phyloP scores from a whole-genome alignment of 2,797 vertebrate species.

The Pseudocheirus occidentalis region DNA sequence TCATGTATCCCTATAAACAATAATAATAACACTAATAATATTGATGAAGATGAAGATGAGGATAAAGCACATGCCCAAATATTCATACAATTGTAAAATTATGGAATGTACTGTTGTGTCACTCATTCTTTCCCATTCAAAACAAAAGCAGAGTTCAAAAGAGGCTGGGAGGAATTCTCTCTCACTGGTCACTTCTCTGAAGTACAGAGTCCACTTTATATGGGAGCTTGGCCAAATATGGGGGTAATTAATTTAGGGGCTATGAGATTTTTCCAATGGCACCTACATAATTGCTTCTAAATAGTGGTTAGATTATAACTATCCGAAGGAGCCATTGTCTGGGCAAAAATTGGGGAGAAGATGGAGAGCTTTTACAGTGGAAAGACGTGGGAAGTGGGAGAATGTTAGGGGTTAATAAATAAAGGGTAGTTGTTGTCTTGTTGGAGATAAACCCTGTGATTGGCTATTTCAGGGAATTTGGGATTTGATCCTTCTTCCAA shows the following conservation, averaged over 20 bases:
- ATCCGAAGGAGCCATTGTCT: background rate
- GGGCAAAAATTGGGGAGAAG: background rate
- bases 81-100: background rate
- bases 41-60: background rate
- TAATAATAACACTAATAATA: background rate
- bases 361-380: background rate
- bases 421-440: background rate
- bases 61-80: background rate
- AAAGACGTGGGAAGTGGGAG: background rate
- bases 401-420: background rate
- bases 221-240: background rate
- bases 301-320: background rate
- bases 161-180: background rate
- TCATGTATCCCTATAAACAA: background rate
- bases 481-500: background rate
- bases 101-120: background rate
- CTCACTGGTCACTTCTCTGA: background rate
- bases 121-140: background rate
- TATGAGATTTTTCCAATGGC: background rate
- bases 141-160: background rate
- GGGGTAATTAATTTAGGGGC: background rate
- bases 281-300: background rate
- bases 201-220: background rate
- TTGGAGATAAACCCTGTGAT: background rate
- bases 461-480: background rate